Conservation (phyloP, 2,113 vertebrate species). For the Trachemys scripta region DNA sequence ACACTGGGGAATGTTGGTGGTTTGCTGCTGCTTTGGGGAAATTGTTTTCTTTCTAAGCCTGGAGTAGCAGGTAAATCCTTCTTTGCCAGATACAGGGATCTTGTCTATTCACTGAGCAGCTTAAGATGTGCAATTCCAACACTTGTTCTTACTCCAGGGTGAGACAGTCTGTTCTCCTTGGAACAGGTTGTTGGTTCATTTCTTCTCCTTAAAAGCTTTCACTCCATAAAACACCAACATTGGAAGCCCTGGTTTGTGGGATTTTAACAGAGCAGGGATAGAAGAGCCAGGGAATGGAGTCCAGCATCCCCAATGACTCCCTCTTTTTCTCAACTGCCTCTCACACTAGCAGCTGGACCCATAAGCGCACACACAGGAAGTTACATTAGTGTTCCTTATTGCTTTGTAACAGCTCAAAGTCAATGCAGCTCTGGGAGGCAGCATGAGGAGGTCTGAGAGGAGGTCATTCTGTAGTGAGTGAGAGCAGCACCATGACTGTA, state of each 20-base stretch:
- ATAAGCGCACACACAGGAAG: constrained; percentile 31
- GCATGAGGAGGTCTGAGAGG: constrained; percentile 25
- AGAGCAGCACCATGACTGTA: constrained; percentile 91
- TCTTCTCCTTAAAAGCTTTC: constrained; percentile 49
- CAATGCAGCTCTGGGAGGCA: constrained; percentile 58
- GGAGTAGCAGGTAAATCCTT: constrained; percentile 12
- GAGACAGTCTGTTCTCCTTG: background rate
- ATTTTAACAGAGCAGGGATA: constrained; percentile 61
- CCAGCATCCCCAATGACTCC: constrained; percentile 45
- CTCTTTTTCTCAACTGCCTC: constrained; percentile 52
- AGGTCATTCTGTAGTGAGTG: constrained; percentile 83
- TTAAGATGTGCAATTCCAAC: constrained; percentile 31
- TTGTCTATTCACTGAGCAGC: background rate
- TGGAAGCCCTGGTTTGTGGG: constrained; percentile 52
- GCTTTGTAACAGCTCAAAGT: constrained; percentile 69
- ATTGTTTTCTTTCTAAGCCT: constrained; percentile 10
- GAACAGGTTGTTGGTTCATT: constrained; percentile 15
- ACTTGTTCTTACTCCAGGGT: background rate
- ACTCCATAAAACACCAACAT: background rate
- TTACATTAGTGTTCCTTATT: constrained; percentile 73
- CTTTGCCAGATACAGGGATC: constrained; percentile 6
- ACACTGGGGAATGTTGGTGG: constrained; percentile 8
- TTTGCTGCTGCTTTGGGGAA: constrained; percentile 23
- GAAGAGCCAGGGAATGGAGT: constrained; percentile 64
- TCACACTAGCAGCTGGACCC: constrained; percentile 65